Evolutionary conservation across 2,113 vertebrate genomes (phyloP), one percentile per base, ranked within the genome.

Genomic region (Nyctereutes procyonoides): DNA sequence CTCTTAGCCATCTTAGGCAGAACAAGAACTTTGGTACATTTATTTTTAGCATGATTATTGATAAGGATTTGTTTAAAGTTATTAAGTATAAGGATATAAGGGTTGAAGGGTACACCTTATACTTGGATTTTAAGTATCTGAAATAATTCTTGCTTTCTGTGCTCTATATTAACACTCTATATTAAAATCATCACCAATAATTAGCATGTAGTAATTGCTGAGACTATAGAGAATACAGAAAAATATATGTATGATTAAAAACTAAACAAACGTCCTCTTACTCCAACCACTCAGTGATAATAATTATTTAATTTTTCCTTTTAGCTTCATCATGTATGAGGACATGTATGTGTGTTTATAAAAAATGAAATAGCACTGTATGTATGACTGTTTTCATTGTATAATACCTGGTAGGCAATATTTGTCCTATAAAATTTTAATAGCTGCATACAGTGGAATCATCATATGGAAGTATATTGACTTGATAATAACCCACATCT

Each of bases 381-480:
- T n/a, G 73, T 35, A 67, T 10, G n/a, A 6, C 58, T 88, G 32
- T 82, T 55, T 94, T 96, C 53, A 83, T 88, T 94, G 86, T 79
- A n/a, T 48, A 84, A 84, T 56, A 73, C 4, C 51, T 80, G 58
- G 38, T 53, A 90, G 58, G 3, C 5, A 67, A n/a, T 55, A 53
- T 86, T 95, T 80, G 9, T 91, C 38, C 53, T 56, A 73, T 84
- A 60, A n/a, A 56, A 88, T 3, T 79, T 74, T 88, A 60, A 79
- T 83, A 56, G 38, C 0, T 95, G 1, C 3, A 80, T 22, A 35
- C 17, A 69, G 67, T 20, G 32, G 32, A 35, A 69, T 20, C 11
- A 82, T 5, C 56, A 7, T n/a, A 4, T 79, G 6, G 28, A 69
- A 77, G 16, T 53, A 38, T 83, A 76, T 32, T 90, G 56, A 89